Evolutionary conservation across 2,888 invertebrate species (phyloP).

Genomic region (Pimpla rufipes): DNA sequence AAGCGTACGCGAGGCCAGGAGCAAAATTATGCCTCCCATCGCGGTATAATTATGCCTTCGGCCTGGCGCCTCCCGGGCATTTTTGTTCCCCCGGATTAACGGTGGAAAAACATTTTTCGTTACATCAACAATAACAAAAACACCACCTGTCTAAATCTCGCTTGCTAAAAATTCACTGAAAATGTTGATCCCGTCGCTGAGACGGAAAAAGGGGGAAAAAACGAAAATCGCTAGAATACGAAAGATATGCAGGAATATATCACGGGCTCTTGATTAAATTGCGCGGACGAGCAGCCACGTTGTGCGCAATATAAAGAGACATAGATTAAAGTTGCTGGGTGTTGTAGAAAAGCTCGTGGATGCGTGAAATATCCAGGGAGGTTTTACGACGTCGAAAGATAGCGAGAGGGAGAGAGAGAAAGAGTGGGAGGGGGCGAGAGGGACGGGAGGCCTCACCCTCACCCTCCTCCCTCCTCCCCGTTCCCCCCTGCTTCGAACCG

Average conservation of each 20-base stretch:
- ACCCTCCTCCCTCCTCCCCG: too few species aligned
- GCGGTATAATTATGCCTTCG: neutral
- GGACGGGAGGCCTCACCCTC: too few species aligned
- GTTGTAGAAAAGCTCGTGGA: conserved; percentile 18
- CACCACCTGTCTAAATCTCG: neutral
- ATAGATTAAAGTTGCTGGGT: conserved; percentile 15
- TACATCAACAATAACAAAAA: too few species aligned
- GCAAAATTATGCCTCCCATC: neutral
- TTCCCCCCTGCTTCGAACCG: conserved; percentile 31
- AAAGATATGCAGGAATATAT: conserved; percentile 35
- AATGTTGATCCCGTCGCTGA: too few species aligned
- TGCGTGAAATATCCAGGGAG: conserved; percentile 36
- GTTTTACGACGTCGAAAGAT: conserved; percentile 52
- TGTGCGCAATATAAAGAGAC: conserved; percentile 20
- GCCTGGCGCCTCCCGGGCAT: too few species aligned
- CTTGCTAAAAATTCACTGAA: neutral
- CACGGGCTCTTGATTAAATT: conserved; percentile 38
- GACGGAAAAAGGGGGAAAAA: neutral
- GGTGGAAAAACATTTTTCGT: too few species aligned
- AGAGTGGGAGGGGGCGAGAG: conserved; percentile 23
- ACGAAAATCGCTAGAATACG: neutral
- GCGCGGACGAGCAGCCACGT: conserved; percentile 6
- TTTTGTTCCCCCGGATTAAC: too few species aligned
- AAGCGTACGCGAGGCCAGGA: too few species aligned
- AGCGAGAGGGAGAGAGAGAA: conserved; percentile 25